Base-by-base conservation (phyloP, 2,888 invertebrate genomes). In the Dendrolimus pini region DNA sequence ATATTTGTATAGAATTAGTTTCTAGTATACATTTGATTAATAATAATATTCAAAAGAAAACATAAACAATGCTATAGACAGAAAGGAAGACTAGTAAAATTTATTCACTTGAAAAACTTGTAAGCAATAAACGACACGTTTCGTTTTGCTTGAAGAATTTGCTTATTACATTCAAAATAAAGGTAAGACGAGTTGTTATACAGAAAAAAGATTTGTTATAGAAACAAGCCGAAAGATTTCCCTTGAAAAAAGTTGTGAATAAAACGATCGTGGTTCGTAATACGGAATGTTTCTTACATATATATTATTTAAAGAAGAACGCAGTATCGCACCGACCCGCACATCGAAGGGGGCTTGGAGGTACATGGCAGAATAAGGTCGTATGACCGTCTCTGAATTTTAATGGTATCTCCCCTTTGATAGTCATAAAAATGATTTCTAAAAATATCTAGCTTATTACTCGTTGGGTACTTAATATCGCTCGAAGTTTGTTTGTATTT, bases 381-480 rank as follows among this genome's bases (percentile, higher is more conserved):
- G 77, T 74, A 70, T 78, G 79, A 75, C 80, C 80, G 81, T 80
- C 81, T 79, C 77, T 83, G 83, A 86, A 89, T 89, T 83, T 88
- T 84, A 86, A 88, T 86, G 81, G 71, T 72, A 80, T 77, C 71
- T 77, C 79, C 78, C 82, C 84, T 85, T 84, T 83, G 83, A 83
- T 82, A 84, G 82, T 85, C 83, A 77, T 85, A 82, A 83, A 85
- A 84, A 85, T 83, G 77, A 83, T 84, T 83, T 78, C 74, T 71
- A 72, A 68, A 80, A 72, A 82, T 78, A 72, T 68, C 69, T 66
- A 6, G 30, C 30, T 30, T 30, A 30, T 30, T 30, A 30, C 30
- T 30, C 3, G 30, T 30, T 30, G 6, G 6, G 3, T 30, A 30
- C 30, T 30, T 0, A 6, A 30, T 30, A 30, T 30, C 30, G 30